phyloP scores from a whole-genome alignment of 2,113 vertebrate genomes.

The Hymenochirus boettgeri region DNA sequence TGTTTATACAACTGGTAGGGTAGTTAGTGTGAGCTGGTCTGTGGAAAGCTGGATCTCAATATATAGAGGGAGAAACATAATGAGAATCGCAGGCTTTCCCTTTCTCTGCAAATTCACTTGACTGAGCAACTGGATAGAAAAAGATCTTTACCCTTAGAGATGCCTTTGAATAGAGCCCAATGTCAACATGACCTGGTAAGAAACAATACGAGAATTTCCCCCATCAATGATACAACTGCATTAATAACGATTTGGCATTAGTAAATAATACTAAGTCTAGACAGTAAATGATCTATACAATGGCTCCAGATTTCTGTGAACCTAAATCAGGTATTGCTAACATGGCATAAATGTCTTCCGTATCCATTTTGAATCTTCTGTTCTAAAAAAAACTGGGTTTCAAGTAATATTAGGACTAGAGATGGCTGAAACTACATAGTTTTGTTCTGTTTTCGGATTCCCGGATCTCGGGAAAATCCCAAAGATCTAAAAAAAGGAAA shows the following conservation, averaged over 20 bases:
- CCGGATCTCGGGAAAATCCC: no score
- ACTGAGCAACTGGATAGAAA: slow-evolving; percentile 17
- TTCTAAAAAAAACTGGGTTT: slow-evolving; percentile 15
- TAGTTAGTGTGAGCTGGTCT: slow-evolving; percentile 10
- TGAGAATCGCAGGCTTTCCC: slow-evolving; percentile 29
- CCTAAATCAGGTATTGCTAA: slow-evolving; percentile 34
- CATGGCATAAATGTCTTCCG: slow-evolving; percentile 27
- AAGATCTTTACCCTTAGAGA: slow-evolving; percentile 18
- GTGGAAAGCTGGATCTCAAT: slow-evolving; percentile 34
- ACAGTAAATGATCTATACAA: slow-evolving; percentile 41
- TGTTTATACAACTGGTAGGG: slow-evolving; percentile 38
- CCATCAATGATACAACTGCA: slow-evolving; percentile 30
- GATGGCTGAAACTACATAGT: slow-evolving; percentile 16
- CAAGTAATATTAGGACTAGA: slow-evolving; percentile 9
- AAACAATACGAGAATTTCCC: background rate
- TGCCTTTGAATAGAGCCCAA: slow-evolving; percentile 37
- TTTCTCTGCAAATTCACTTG: slow-evolving; percentile 37
- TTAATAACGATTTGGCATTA: slow-evolving; percentile 42
- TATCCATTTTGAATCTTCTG: slow-evolving; percentile 27
- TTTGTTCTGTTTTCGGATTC: no score
- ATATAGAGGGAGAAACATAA: slow-evolving; percentile 23
- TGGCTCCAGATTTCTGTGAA: slow-evolving; percentile 33
- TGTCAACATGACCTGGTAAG: slow-evolving; percentile 27
- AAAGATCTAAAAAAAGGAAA: no score
- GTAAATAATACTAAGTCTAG: slow-evolving; percentile 44